These are phyloP conservation scores for Lithophane semibrunnea DNA, from an alignment of 2,888 invertebrate genomes.

Conservation along the genomic window DNA sequence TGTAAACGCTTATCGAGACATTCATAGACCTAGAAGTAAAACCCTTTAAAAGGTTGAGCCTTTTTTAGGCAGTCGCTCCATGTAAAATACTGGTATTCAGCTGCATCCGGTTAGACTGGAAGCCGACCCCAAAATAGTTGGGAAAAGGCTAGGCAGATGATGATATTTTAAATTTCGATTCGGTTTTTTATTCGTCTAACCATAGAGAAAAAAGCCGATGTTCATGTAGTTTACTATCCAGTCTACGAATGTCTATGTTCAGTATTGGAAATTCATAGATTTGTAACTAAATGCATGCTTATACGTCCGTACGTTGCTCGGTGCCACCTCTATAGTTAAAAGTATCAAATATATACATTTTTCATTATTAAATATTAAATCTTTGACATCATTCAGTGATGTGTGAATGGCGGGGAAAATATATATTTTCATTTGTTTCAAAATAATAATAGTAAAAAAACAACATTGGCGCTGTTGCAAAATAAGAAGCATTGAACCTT, in stretches of 20 bases:
- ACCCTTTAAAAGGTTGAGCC: too few relatives aligned
- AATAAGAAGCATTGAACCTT: conserved; percentile 20
- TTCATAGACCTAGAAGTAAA: conserved; percentile 22
- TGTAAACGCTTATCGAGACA: conserved; percentile 36
- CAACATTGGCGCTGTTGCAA: conserved; percentile 56
- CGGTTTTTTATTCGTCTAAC: not conserved
- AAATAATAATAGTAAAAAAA: conserved; percentile 42
- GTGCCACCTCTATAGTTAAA: conserved; percentile 65
- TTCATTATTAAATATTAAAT: conserved; percentile 64
- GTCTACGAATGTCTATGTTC: conserved; percentile 42
- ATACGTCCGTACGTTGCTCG: conserved; percentile 56
- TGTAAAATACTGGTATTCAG: too few relatives aligned
- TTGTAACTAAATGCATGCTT: conserved; percentile 61
- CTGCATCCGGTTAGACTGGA: too few relatives aligned
- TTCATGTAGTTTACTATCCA: not conserved
- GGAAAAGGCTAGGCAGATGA: too few relatives aligned
- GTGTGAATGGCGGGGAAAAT: conserved; percentile 62
- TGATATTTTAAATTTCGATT: not conserved
- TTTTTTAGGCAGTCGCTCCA: not conserved
- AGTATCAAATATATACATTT: conserved; percentile 73
- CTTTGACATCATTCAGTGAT: conserved; percentile 68
- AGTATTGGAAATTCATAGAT: conserved; percentile 48
- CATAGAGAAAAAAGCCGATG: not conserved
- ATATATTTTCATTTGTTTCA: conserved; percentile 38
- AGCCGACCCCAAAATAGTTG: too few relatives aligned